Conservation (phyloP, 2,888 invertebrate genomes). For the Salpingus planirostris region DNA sequence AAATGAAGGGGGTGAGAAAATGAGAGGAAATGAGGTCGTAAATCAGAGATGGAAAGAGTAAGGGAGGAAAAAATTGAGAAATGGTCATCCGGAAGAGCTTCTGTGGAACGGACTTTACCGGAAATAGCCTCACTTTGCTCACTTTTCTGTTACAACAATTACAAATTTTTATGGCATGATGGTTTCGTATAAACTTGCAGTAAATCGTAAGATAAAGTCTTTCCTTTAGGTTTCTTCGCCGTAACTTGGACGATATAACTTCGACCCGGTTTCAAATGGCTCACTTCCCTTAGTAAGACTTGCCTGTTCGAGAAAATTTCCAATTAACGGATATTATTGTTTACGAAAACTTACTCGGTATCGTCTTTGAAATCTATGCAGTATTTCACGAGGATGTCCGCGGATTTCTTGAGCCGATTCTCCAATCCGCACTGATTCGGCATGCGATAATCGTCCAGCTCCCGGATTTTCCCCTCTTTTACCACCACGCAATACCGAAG, state of each 20-base stretch:
- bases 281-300: conserved; percentile 30
- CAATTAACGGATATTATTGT: too few species aligned
- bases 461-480: conserved; percentile 32
- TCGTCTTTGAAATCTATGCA: conserved; percentile 33
- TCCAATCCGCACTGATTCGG: conserved; percentile 44
- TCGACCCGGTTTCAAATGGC: conserved; percentile 45
- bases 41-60: too few species aligned
- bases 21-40: too few species aligned
- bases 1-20: too few species aligned
- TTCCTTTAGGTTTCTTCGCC: conserved; percentile 47
- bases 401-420: conserved; percentile 36
- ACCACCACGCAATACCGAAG: conserved; percentile 39
- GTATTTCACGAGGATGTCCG: conserved; percentile 33
- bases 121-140: too few species aligned
- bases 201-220: conserved; percentile 50
- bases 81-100: too few species aligned
- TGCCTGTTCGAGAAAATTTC: conserved; percentile 5
- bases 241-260: conserved; percentile 51
- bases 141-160: conserved; percentile 1
- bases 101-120: too few species aligned
- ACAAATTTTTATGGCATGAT: conserved; percentile 21
- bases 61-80: too few species aligned
- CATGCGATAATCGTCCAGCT: conserved; percentile 29
- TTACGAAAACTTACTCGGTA: conserved; percentile 25
- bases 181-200: conserved; percentile 42